Base-by-base conservation (phyloP, 2,113 vertebrate species). In the Motacilla alba region DNA sequence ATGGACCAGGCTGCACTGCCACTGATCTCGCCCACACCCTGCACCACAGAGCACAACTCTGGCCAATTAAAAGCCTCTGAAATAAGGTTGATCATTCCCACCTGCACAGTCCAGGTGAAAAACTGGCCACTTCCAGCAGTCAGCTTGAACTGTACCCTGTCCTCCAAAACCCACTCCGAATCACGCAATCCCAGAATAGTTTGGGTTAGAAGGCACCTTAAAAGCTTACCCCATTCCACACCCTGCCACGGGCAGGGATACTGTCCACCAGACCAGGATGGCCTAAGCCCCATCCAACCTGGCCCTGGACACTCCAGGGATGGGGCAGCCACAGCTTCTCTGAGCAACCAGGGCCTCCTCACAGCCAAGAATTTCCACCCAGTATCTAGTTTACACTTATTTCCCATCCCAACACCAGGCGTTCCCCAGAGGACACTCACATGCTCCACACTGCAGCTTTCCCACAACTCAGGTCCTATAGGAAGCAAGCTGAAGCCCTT, bases 31-130 rank as follows among this genome's bases (percentile, higher is more conserved):
- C 15, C 0, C 5, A 13, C 15, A 1, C 47, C 3, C 33, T 24
- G 11, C 59, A 33, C 23, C 22, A 41, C n/a, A 35, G 28, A 64
- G 11, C 28, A 44, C 44, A 74, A 15, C 22, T 33, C 18, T 5
- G 11, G 58, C 37, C 58, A 41, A 10, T 37, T 67, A 46, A 44
- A 59, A 64, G 13, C 39, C 41, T 11, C 0, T 8, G 15, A 59
- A 41, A 62, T 0, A 0, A 91, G 33, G 26, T 0, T 2, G 0
- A 20, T n/a, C 4, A 2, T 49, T 79, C 41, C 64, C 55, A 44
- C 8, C 33, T 7, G 18, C 39, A 46, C 13, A 81, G 19, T n/a
- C 33, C 62, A 69, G 10, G 9, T 10, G 5, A 58, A 21, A 35
- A 41, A 31, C 11, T 1, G 17, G 52, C 31, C 21, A 8, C 31